These are phyloP conservation scores for Riptortus pedestris DNA, from an alignment of 1,140 invertebrate species.

Conservation along the genomic window DNA sequence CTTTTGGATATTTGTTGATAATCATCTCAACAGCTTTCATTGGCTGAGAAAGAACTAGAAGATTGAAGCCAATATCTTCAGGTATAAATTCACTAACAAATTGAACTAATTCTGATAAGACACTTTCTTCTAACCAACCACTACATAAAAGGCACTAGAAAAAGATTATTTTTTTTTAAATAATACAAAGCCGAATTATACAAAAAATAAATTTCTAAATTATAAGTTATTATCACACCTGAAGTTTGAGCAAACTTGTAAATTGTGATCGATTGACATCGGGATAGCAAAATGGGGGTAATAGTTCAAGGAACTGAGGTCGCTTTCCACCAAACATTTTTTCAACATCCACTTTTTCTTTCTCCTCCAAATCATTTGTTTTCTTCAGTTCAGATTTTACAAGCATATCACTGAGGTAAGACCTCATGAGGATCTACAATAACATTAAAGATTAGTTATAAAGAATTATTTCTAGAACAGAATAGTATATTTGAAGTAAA, in stretches of 20 bases:
- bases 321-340: conserved; percentile 27
- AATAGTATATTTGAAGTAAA: no score
- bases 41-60: conserved; percentile 32
- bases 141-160: conserved; percentile 33
- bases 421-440: conserved; percentile 33
- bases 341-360: neutral
- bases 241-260: conserved; percentile 30
- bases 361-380: neutral
- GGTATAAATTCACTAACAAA: conserved; percentile 33
- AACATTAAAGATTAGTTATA: no score
- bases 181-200: no score
- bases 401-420: conserved; percentile 33
- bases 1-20: conserved; percentile 45
- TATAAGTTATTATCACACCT: no score
- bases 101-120: conserved; percentile 31
- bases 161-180: no score
- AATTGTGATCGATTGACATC: conserved; percentile 11
- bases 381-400: conserved; percentile 22
- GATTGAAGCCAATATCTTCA: conserved; percentile 29
- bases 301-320: conserved; percentile 26
- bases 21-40: conserved; percentile 35
- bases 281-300: conserved; percentile 28
- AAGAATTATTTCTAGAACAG: no score
- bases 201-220: neutral
- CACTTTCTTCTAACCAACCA: conserved; percentile 31